Conservation (phyloP, 2,797 vertebrate genomes). For the Onychomys leucogaster region DNA sequence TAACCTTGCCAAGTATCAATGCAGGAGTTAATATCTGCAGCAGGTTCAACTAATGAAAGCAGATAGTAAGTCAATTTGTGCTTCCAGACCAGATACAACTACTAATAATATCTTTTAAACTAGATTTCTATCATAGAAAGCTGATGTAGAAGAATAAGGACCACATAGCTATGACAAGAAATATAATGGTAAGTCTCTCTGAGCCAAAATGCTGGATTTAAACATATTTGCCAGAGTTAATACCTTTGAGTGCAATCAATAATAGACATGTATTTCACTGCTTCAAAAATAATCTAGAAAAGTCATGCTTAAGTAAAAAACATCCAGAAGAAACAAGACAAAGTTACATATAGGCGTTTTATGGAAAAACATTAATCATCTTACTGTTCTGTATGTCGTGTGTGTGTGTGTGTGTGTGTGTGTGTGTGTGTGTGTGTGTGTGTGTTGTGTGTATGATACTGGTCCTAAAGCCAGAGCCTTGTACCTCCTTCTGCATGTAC, state of each 20-base stretch:
- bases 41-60: neutral
- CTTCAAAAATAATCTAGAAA: neutral
- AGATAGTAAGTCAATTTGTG: neutral
- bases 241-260: neutral
- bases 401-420: neutral
- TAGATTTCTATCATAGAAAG: constrained; percentile 4
- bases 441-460: neutral
- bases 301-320: neutral
- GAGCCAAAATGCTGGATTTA: neutral
- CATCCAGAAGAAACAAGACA: neutral
- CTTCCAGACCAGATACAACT: neutral
- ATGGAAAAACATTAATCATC: neutral
- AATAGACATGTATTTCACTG: neutral
- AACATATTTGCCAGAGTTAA: neutral
- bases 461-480: accelerated
- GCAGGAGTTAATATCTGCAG: neutral
- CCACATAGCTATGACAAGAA: neutral
- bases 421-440: neutral
- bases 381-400: neutral
- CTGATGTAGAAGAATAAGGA: neutral
- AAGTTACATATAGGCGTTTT: neutral
- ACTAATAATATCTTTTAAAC: neutral
- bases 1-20: neutral
- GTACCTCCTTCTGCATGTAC: neutral
- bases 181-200: neutral